Conservation (phyloP, 2,888 invertebrate genomes). For the Flexamia atlantica region DNA sequence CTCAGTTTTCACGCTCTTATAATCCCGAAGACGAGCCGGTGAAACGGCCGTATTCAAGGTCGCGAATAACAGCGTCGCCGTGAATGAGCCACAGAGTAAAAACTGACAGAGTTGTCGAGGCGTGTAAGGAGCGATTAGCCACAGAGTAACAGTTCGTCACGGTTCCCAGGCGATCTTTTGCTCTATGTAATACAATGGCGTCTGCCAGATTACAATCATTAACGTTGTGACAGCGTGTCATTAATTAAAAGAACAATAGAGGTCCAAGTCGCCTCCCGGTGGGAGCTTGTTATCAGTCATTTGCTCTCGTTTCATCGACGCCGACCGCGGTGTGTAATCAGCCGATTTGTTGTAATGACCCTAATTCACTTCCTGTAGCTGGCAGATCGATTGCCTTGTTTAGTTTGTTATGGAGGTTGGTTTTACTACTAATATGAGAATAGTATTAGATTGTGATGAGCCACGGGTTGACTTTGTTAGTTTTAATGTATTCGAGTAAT, state of each 20-base stretch:
- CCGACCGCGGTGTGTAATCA: not conserved
- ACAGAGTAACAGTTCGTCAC: constrained; percentile 43
- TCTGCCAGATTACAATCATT: constrained; percentile 18
- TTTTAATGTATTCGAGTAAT: too few species aligned
- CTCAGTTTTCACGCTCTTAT: constrained; percentile 22
- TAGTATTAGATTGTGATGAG: too few species aligned
- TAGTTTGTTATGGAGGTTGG: too few species aligned
- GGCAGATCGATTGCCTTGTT: not conserved
- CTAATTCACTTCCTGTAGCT: not conserved
- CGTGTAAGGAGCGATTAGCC: constrained; percentile 45
- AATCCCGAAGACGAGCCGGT: constrained; percentile 24
- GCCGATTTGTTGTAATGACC: not conserved
- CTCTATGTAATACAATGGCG: constrained; percentile 29
- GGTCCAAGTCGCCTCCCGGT: not conserved
- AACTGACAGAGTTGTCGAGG: constrained; percentile 43
- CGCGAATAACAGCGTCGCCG: constrained; percentile 13
- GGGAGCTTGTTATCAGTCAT: constrained; percentile 12
- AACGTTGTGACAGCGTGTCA: constrained; percentile 3
- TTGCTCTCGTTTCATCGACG: constrained; percentile 24
- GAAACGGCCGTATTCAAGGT: not conserved
- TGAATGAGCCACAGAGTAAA: constrained; percentile 22
- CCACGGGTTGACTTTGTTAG: too few species aligned
- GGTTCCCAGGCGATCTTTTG: constrained; percentile 31
- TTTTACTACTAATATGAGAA: too few species aligned
- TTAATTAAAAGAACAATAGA: constrained; percentile 37